Evolutionary conservation across 2,113 vertebrate species (phyloP), one percentile per base, ranked within the genome.

Genomic region (Brachypteracias leptosomus): DNA sequence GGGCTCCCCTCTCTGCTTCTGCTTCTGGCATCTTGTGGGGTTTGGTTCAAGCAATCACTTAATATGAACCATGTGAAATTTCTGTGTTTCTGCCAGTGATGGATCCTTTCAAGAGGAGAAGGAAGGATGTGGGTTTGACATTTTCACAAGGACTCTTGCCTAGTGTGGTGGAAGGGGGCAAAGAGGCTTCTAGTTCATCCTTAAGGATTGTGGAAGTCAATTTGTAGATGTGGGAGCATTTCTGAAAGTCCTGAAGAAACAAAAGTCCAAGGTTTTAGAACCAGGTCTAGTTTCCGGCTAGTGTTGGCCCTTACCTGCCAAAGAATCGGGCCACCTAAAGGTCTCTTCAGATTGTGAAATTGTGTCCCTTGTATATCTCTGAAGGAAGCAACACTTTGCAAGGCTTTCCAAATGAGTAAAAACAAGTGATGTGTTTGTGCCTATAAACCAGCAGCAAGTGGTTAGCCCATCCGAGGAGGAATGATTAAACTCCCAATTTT

Each of bases 401-500:
- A 87, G 25, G n/a, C 33, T 94, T 90, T 80, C 67, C 2, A 4
- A 62, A 79, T 70, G 40, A 83, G 40, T 79, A n/a, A 66, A 85
- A 55, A 28, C 36, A 68, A 75, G 25, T 7, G n/a, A 42, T 72
- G 10, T 7, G 2, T 75, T 87, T 85, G 49, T 0, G 0, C 29
- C 20, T 88, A 4, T 44, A 75, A 92, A 62, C 18, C 19, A 84
- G 61, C n/a, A 89, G 65, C 47, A 61, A 0, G 0, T 42, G 28
- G 21, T 65, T 85, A 57, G 59, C 22, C 73, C n/a, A 24, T 57
- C 49, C 4, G 16, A 87, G 38, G 44, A 91, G 75, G 49, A 71
- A 66, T 88, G 74, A 87, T 73, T 84, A 51, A 90, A 52, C 22
- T 85, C 42, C 42, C 54, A 13, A 76, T 93, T 97, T 93, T 93